phyloP scores from a whole-genome alignment of 2,888 invertebrate species.

The Eupelmus urozonus region DNA sequence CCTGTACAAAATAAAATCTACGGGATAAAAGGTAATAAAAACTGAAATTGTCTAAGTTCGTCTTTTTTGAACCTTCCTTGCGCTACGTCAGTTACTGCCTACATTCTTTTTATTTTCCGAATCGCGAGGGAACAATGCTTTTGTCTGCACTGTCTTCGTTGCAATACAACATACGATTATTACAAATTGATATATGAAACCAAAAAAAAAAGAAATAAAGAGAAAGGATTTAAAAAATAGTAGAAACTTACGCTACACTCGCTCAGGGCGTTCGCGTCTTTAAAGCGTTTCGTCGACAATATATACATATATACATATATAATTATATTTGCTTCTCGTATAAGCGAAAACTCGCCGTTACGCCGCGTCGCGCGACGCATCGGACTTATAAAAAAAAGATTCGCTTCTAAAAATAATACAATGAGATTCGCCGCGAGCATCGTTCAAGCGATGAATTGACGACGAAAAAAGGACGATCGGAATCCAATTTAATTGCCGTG shows the following conservation, averaged over 20 bases:
- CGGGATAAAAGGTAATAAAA: slow-evolving; percentile 31
- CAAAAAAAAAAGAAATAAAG: slow-evolving; percentile 34
- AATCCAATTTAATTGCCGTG: neutral
- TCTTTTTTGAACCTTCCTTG: slow-evolving; percentile 21
- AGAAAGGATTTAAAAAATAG: slow-evolving; percentile 47
- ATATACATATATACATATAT: slow-evolving; percentile 58
- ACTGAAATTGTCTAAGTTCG: slow-evolving; percentile 15
- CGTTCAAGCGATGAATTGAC: slow-evolving; percentile 24
- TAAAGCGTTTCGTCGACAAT: slow-evolving; percentile 58
- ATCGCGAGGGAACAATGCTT: slow-evolving; percentile 67
- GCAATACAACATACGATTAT: slow-evolving; percentile 54
- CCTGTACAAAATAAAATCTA: slow-evolving; percentile 55
- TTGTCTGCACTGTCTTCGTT: slow-evolving; percentile 69
- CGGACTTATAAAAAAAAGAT: neutral
- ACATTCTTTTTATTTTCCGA: slow-evolving; percentile 16
- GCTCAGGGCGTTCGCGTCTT: slow-evolving; percentile 57
- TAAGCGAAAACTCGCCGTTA: slow-evolving; percentile 55
- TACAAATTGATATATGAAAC: slow-evolving; percentile 28
- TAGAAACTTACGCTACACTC: slow-evolving; percentile 59
- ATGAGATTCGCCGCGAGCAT: slow-evolving; percentile 3
- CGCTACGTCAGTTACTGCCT: neutral
- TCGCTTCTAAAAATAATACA: neutral
- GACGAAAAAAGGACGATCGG: neutral
- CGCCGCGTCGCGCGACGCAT: slow-evolving; percentile 37
- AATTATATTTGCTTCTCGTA: slow-evolving; percentile 58